Evolutionary conservation across 2,888 invertebrate genomes (phyloP).

Genomic region (Ischnura elegans): DNA sequence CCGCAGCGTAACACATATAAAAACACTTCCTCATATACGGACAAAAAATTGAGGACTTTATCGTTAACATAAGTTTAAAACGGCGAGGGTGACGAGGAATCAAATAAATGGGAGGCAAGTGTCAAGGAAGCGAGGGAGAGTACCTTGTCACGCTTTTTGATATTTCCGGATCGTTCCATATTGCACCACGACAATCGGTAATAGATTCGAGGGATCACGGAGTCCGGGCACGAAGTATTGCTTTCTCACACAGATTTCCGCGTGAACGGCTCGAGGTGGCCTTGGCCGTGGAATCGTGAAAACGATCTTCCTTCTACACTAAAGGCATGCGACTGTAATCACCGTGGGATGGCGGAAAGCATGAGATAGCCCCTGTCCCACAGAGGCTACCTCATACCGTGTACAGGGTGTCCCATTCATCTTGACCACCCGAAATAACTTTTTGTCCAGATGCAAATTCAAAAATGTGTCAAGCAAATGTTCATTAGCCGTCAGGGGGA

Average conservation of each 20-base stretch:
- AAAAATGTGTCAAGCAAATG: too few species aligned
- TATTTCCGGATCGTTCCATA: neutral
- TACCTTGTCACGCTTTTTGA: neutral
- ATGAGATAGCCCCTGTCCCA: neutral
- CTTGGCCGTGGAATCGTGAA: slow-evolving; percentile 1
- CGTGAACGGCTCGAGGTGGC: neutral
- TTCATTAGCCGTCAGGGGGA: too few species aligned
- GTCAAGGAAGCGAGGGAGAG: neutral
- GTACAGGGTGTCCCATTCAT: neutral
- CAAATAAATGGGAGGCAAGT: too few species aligned
- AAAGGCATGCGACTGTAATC: neutral
- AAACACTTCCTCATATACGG: too few species aligned
- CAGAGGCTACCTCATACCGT: neutral
- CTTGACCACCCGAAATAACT: too few species aligned
- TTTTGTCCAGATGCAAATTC: too few species aligned
- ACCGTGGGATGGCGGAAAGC: neutral
- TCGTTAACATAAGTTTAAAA: too few species aligned
- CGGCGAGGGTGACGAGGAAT: too few species aligned
- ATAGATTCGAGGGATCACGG: neutral
- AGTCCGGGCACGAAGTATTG: neutral
- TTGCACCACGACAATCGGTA: neutral
- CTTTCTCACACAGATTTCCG: neutral
- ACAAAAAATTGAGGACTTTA: too few species aligned
- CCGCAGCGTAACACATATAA: too few species aligned
- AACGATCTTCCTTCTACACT: neutral